These are phyloP conservation scores for Montifringilla adamsi DNA, from an alignment of 2,113 vertebrate species.

Conservation along the genomic window DNA sequence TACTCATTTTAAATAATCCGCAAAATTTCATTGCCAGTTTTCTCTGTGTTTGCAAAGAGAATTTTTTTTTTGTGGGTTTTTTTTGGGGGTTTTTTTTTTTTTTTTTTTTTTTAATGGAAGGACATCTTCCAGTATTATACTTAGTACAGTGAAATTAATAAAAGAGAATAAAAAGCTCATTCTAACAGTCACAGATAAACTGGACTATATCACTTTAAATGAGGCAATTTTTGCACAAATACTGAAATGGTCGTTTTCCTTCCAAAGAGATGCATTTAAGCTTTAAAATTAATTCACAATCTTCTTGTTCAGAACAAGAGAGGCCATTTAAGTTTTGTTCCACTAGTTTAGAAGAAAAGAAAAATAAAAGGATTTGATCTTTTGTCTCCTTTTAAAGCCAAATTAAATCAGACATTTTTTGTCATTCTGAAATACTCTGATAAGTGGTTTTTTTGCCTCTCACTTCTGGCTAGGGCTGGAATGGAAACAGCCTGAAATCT, in stretches of 20 bases:
- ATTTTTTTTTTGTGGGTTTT: too few relatives aligned
- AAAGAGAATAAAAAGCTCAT: neutral
- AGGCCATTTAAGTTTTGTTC: neutral
- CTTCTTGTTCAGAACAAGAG: neutral
- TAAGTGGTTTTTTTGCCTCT: neutral
- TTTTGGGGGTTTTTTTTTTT: too few relatives aligned
- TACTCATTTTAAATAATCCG: neutral
- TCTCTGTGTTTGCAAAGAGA: neutral
- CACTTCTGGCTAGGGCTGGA: neutral
- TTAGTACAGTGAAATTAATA: neutral
- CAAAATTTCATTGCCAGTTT: neutral
- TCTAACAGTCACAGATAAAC: neutral
- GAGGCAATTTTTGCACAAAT: neutral
- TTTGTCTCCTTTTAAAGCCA: neutral
- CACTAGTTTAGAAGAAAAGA: neutral
- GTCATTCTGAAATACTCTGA: neutral
- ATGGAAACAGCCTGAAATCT: neutral
- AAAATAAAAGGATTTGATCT: neutral
- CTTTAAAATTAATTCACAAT: neutral
- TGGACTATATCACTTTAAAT: neutral
- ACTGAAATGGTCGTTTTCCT: neutral
- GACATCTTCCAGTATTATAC: neutral
- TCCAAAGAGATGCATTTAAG: neutral
- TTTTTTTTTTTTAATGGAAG: neutral
- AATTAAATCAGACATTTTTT: conserved; percentile 28